A percentile compares a stretch with the other conserved stretches of the same genome.
Conservation (phyloP, 2,113 vertebrate genomes). For the Lophius piscatorius region DNA sequence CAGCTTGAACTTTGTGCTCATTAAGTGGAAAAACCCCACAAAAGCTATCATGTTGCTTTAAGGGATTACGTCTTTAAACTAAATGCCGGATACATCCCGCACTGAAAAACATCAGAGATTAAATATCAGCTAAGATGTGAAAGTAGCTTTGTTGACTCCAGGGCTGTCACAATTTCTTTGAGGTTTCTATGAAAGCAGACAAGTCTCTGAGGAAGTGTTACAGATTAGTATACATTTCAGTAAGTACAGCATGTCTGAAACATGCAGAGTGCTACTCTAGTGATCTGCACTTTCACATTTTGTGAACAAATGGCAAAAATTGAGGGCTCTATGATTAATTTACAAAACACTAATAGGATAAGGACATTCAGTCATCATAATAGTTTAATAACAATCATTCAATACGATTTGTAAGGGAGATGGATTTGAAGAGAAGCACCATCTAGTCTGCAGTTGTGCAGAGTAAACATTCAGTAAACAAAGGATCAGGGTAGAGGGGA, state of each 20-base stretch:
- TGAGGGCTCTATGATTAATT: too few species aligned
- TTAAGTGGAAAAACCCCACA: not conserved
- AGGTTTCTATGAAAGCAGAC: not conserved
- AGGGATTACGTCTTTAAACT: slow-evolving; percentile 11
- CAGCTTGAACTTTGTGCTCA: not conserved
- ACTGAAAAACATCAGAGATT: slow-evolving; percentile 2
- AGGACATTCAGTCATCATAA: too few species aligned
- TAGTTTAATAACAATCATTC: too few species aligned
- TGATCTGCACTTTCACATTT: too few species aligned
- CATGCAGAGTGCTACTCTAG: too few species aligned
- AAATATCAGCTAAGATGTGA: slow-evolving; percentile 9
- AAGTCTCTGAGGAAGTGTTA: not conserved
- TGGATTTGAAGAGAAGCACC: not conserved
- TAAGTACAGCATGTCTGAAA: too few species aligned
- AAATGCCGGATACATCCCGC: slow-evolving; percentile 9
- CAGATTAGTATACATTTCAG: not conserved
- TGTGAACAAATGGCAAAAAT: too few species aligned
- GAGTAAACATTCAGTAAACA: not conserved
- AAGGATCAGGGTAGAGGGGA: not conserved
- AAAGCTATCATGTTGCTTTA: not conserved
- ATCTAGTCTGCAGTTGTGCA: not conserved
- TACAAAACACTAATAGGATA: too few species aligned
- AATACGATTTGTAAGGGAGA: not conserved
- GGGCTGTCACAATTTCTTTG: not conserved
- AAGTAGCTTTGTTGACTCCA: slow-evolving; percentile 3